Conservation (phyloP, 2,888 invertebrate species). For the Diadromus collaris region DNA sequence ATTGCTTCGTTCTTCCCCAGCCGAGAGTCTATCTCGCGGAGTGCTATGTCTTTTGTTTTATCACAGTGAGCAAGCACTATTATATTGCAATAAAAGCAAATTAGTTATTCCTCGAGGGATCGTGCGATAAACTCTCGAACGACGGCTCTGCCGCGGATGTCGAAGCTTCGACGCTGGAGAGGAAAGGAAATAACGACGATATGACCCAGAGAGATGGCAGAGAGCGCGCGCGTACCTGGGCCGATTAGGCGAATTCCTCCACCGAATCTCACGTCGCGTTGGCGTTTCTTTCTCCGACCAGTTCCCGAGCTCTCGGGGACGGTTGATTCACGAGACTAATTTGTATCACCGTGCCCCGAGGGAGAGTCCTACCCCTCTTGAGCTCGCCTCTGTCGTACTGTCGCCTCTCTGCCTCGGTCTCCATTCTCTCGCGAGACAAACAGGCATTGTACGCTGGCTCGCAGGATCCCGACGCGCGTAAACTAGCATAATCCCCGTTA, state of each 20-base stretch:
- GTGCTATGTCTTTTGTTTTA: not conserved
- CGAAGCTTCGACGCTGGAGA: not conserved
- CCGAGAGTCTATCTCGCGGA: not conserved
- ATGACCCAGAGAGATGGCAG: slow-evolving; percentile 10
- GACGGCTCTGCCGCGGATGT: not conserved
- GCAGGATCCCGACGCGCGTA: slow-evolving; percentile 22
- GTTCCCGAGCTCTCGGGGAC: not conserved
- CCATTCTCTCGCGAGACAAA: slow-evolving; percentile 4
- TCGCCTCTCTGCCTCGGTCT: slow-evolving; percentile 28
- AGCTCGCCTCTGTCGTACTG: slow-evolving; percentile 28
- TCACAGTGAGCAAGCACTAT: slow-evolving; percentile 5
- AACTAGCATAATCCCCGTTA: slow-evolving; percentile 37
- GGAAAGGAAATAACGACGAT: not conserved
- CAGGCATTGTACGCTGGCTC: slow-evolving; percentile 29
- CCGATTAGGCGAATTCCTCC: slow-evolving; percentile 43
- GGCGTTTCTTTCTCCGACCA: slow-evolving; percentile 33
- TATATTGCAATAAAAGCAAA: slow-evolving; percentile 22
- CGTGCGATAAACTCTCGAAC: slow-evolving; percentile 23
- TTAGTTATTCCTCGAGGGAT: slow-evolving; percentile 16
- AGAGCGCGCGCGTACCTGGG: not conserved
- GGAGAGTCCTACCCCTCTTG: slow-evolving; percentile 45
- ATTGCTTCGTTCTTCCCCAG: not conserved
- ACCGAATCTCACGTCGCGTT: slow-evolving; percentile 26
- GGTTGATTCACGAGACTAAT: slow-evolving; percentile 51
- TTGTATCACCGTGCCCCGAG: slow-evolving; percentile 48